Evolutionary conservation across 2,888 invertebrate species (phyloP), one percentile per base, ranked within the genome.

Genomic region (Portevinia maculata): DNA sequence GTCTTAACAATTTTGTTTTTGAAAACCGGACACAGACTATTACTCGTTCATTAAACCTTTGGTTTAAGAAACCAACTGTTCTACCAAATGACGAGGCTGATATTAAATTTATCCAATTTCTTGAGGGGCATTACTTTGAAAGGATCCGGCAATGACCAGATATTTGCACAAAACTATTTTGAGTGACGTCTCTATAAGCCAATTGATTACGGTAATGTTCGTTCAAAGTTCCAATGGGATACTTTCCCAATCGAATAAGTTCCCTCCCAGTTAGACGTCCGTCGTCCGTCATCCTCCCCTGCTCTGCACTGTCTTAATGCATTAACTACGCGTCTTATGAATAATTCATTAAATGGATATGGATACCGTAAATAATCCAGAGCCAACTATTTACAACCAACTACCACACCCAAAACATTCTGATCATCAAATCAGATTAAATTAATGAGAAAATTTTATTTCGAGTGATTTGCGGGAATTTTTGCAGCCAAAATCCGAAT

Each of bases 381-480:
- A 11, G 11, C 19, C 24, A 24, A 24, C 24, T 24, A 24, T 24
- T 3, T 24, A 24, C 5, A 24, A 21, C 17, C 44, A 44, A 44
- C 44, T 21, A 19, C n/a, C n/a, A 34, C n/a, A 50, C 67, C 48
- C 62, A 13, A 55, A 52, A 46, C 37, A 41, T 34, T 65, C n/a
- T 52, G 76, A 83, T 76, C 71, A 55, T 41, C 71, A 73, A 83
- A 83, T 78, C 76, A 52, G 83, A 83, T 83, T 71, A 67, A 78
- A 83, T 83, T 78, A 83, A 83, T 83, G 76, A 83, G 83, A 55
- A 50, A 67, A 55, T 60, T 65, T 71, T 79, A 79, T 79, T 79
- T 79, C 74, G 62, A 79, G 69, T 74, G 79, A 79, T 83, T 83
- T 83, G 76, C 78, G 71, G 57, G 76, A 83, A 60, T 83, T 73